Conservation (phyloP, 2,797 vertebrate species). For the Eleutherodactylus coqui region DNA sequence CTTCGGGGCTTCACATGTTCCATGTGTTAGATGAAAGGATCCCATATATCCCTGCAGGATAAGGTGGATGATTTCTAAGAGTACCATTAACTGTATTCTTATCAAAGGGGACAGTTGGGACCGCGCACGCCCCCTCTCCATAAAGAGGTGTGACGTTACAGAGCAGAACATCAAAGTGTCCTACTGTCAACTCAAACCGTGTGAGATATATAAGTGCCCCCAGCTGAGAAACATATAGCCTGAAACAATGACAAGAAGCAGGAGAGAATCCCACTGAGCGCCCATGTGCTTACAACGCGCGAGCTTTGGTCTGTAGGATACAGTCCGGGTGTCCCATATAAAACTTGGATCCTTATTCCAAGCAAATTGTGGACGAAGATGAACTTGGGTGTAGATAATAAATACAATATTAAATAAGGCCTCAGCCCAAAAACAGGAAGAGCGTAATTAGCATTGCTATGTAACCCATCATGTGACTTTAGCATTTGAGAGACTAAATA, state of each 20-base stretch:
- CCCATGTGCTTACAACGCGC: background rate
- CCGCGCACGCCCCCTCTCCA: background rate
- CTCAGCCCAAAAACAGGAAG: too few relatives aligned
- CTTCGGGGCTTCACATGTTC: constrained; percentile 26
- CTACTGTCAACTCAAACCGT: constrained; percentile 63
- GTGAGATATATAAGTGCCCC: constrained; percentile 47
- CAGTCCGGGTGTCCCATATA: background rate
- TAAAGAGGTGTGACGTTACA: constrained; percentile 42
- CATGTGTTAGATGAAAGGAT: constrained; percentile 55
- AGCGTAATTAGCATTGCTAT: too few relatives aligned
- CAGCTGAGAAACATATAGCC: constrained; percentile 32
- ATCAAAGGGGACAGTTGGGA: constrained; percentile 47
- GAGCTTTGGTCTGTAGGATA: background rate
- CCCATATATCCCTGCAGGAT: constrained; percentile 41
- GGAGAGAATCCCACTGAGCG: background rate
- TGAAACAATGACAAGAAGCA: constrained; percentile 11
- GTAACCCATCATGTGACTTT: too few relatives aligned
- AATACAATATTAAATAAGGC: background rate
- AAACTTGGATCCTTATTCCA: background rate
- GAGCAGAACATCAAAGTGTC: constrained; percentile 39
- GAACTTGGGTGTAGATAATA: background rate
- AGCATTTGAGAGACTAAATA: background rate
- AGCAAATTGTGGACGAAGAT: background rate
- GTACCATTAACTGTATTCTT: constrained; percentile 42
- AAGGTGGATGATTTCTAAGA: constrained; percentile 30